Evolutionary conservation across 2,888 invertebrate species (phyloP), one percentile per base, ranked within the genome.

Genomic region (Eupithecia tripunctaria): DNA sequence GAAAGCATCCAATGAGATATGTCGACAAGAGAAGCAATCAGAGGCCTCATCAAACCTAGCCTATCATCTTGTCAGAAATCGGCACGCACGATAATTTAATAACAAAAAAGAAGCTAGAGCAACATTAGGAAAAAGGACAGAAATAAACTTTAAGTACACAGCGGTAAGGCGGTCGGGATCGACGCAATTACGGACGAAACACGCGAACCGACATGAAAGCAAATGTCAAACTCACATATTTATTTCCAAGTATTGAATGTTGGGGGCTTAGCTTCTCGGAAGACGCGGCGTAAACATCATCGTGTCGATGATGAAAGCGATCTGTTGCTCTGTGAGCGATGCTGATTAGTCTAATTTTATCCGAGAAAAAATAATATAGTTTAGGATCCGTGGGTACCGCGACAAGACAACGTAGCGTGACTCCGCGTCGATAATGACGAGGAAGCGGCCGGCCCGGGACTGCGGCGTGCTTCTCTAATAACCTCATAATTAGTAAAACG

Each of bases 161-260:
- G 87, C 76, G 78, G 84, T 88, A 91, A 87, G 88, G 85, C 84
- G 77, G 78, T 76, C 81, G 80, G 82, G 82, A 82, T 80, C 83
- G 80, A 86, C 86, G 88, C 93, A 93, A 94, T 94, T 93, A 92
- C 90, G 87, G 87, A 84, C 89, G 86, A 87, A 91, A 91, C 94
- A 93, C 92, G 92, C 93, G 86, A 93, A 89, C 84, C 82, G 88
- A 92, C 94, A 94, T 94, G 93, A 94, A 94, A 94, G 94, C 94
- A 92, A 93, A 94, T 94, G 93, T 94, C 94, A 94, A 94, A 92
- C 92, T 92, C 92, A 93, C 93, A 93, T 93, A 94, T 94, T 93
- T 94, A 94, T 94, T 94, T 94, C 94, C 93, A 91, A 93, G 94
- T 94, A 94, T 94, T 93, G 94, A 93, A 94, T 91, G 89, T 86